Evolutionary conservation across 2,113 vertebrate species (phyloP), one percentile per base, ranked within the genome.

Genomic region (Phrynosoma platyrhinos): DNA sequence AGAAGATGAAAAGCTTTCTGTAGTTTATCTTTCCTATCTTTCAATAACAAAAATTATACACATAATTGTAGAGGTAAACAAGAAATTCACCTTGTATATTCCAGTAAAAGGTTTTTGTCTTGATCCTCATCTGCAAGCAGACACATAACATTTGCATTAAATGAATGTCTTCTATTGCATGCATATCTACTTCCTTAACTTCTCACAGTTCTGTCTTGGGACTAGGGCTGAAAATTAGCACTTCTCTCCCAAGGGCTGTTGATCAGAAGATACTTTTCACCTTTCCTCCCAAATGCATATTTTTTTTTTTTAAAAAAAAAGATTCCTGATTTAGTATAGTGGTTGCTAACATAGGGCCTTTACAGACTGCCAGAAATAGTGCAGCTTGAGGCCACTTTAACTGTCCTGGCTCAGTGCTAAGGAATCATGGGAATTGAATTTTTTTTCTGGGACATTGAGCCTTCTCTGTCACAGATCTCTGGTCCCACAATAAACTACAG

Each of bases 191-290:
- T 4, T 21, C 52, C 16, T 71, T 71, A 79, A 71, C 32, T 79
- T 79, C 36, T 86, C 64, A 86, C 47, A 30, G 10, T 3, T 32
- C 47, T 25, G 23, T 23, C 68, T 82, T 81, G 53, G 69, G 68
- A 81, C 13, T 87, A 74, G 27, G 25, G 78, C 16, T 81, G 68
- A 82, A 30, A 80, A 87, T 80, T 58, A 81, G 25, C 58, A 62
- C 4, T 42, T 42, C 10, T 30, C 14, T 74, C 86, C 52, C 16
- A 87, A 36, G 66, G 25, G 25, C 42, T 42, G 14, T 21, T 30
- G 52, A 53, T 36, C 86, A 74, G 66, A 87, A 74, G 32, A 81
- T 21, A 74, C 42, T 9, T 7, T 58, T 40, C 25, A 6, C 58
- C 9, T 3, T 18, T n/a, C 75, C 23, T 8, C 55, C 55, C 55